phyloP scores from a whole-genome alignment of 1,140 invertebrate species.

The Drosophila santomea region DNA sequence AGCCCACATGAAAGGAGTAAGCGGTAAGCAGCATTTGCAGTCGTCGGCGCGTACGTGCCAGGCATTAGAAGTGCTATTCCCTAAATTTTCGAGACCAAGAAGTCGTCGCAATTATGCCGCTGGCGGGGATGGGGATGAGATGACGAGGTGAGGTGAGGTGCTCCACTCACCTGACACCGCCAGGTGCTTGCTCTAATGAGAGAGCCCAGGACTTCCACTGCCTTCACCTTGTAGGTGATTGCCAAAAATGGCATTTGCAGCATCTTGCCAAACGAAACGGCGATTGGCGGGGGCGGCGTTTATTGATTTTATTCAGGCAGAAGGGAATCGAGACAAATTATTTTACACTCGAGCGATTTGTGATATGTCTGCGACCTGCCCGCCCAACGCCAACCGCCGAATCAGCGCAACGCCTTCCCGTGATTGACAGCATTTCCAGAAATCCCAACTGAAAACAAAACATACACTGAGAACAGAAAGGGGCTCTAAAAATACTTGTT shows the following conservation, averaged over 20 bases:
- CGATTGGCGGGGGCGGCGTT: constrained; percentile 17
- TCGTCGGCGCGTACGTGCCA: constrained; percentile 55
- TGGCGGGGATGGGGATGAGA: constrained; percentile 20
- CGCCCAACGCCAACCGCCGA: constrained; percentile 23
- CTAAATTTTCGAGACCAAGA: constrained; percentile 26
- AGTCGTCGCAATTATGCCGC: constrained; percentile 60
- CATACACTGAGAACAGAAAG: neutral
- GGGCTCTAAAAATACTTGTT: too few relatives aligned
- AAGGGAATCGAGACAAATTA: constrained; percentile 78
- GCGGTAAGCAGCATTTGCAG: constrained; percentile 55
- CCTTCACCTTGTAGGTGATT: constrained; percentile 6
- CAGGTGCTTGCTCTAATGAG: constrained; percentile 52
- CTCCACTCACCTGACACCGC: constrained; percentile 16
- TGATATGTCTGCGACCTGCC: constrained; percentile 66
- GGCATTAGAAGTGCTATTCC: constrained; percentile 47
- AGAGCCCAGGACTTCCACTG: constrained; percentile 17
- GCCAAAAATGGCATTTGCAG: constrained; percentile 56
- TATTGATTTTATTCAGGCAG: constrained; percentile 62
- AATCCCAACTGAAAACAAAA: constrained; percentile 32
- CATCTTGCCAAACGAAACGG: constrained; percentile 23
- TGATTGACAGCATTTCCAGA: constrained; percentile 54
- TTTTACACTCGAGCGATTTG: constrained; percentile 71
- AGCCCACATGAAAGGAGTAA: constrained; percentile 71
- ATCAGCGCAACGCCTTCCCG: constrained; percentile 24
- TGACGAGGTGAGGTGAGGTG: neutral